Evolutionary conservation across 2,888 invertebrate species (phyloP).

Genomic region (Seira sanloemensis): DNA sequence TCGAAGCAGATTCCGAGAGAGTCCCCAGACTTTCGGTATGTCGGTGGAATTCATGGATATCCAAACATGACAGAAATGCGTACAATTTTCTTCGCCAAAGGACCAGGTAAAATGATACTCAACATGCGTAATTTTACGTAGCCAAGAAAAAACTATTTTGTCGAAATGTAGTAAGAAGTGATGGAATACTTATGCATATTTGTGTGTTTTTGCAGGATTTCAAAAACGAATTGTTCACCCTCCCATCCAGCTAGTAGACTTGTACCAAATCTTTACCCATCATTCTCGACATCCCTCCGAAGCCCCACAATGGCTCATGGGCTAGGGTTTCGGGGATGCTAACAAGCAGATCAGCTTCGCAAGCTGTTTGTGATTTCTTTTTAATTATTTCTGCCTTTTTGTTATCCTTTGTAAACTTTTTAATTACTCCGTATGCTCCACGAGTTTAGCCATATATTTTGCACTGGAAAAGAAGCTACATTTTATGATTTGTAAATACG

Average conservation of each 20-base stretch:
- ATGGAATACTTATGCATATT: no score
- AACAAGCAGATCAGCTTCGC: constrained; percentile 53
- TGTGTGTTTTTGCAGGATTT: constrained; percentile 75
- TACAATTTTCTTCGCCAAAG: constrained; percentile 75
- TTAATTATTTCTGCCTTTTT: constrained; percentile 47
- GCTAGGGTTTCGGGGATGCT: constrained; percentile 71
- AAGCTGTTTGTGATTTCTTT: constrained; percentile 61
- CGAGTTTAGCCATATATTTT: neutral
- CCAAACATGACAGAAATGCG: constrained; percentile 74
- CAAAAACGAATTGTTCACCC: constrained; percentile 74
- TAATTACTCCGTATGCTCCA: constrained; percentile 24
- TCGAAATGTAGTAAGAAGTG: no score
- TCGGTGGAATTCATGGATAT: constrained; percentile 74
- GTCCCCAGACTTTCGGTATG: constrained; percentile 31
- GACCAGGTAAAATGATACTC: constrained; percentile 73
- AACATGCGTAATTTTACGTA: neutral
- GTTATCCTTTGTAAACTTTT: constrained; percentile 54
- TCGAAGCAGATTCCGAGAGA: constrained; percentile 71
- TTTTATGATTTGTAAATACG: neutral
- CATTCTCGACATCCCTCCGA: constrained; percentile 76
- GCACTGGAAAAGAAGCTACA: neutral
- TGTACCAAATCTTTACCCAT: constrained; percentile 77
- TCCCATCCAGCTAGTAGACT: constrained; percentile 77
- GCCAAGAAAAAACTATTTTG: no score
- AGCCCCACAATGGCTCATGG: constrained; percentile 75